Evolutionary conservation across 2,113 vertebrate genomes (phyloP).

Genomic region (Urocolius indicus): DNA sequence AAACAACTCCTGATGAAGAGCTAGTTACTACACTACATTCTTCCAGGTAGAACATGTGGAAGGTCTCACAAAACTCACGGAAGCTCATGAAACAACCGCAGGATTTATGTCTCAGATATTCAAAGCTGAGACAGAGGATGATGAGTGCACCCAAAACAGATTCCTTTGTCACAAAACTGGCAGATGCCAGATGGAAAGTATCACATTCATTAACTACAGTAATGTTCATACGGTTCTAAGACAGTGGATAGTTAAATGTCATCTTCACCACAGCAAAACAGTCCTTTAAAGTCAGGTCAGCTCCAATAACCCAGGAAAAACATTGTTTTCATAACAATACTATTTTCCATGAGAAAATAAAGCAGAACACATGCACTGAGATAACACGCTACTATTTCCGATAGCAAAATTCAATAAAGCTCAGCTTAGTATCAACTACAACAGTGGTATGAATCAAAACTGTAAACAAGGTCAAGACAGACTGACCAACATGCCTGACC

Average conservation of each 20-base stretch:
- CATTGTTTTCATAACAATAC: not conserved
- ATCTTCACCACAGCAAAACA: not conserved
- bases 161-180: not conserved
- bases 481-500: not conserved
- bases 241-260: not conserved
- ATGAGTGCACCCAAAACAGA: not conserved
- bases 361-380: not conserved
- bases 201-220: not conserved
- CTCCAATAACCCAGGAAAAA: not conserved
- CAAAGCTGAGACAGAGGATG: not conserved
- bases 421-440: not conserved
- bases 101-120: not conserved
- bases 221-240: not conserved
- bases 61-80: not conserved
- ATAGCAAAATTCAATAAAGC: not conserved
- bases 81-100: not conserved
- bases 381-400: not conserved
- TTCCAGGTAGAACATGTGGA: not conserved
- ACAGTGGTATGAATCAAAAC: not conserved
- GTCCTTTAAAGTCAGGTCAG: not conserved
- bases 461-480: conserved; percentile 30
- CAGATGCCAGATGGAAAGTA: not conserved
- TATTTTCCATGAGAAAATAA: not conserved
- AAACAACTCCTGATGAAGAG: not conserved
- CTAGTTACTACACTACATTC: not conserved